These are phyloP conservation scores for Gyps fulvus DNA, from an alignment of 2,113 vertebrate species.

Conservation along the genomic window DNA sequence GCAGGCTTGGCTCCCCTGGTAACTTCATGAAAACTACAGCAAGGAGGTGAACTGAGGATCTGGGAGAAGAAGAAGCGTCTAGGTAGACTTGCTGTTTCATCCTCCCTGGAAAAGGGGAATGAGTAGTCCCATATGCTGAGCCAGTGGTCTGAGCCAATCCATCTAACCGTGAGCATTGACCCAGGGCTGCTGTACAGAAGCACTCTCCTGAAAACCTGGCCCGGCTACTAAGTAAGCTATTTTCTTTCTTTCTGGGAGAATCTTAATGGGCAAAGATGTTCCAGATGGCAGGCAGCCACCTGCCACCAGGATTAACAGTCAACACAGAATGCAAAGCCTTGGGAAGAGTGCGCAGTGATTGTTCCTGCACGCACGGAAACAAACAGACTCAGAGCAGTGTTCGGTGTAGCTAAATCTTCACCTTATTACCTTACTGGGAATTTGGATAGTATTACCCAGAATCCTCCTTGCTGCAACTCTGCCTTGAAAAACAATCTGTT, in stretches of 20 bases:
- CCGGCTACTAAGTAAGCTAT: slow-evolving; percentile 18
- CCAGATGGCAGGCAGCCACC: slow-evolving; percentile 56
- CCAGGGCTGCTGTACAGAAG: slow-evolving; percentile 21
- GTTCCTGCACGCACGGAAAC: neutral
- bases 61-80: neutral
- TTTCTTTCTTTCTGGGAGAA: slow-evolving; percentile 45
- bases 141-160: neutral
- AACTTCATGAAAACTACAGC: neutral
- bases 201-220: slow-evolving; percentile 23
- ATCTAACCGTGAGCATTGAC: neutral
- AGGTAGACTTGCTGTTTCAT: neutral
- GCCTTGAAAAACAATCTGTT: slow-evolving; percentile 63
- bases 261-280: slow-evolving; percentile 34
- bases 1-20: neutral
- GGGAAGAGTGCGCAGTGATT: neutral
- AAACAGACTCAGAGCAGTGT: neutral
- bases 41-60: slow-evolving; percentile 17
- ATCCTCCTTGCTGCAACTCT: slow-evolving; percentile 19
- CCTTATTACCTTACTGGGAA: slow-evolving; percentile 60
- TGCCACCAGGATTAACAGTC: slow-evolving; percentile 29
- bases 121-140: neutral
- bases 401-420: slow-evolving; percentile 13
- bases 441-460: slow-evolving; percentile 50
- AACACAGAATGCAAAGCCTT: neutral
- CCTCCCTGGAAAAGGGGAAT: neutral